phyloP scores from a whole-genome alignment of 2,797 vertebrate genomes.

The Lepus oiostolus region DNA sequence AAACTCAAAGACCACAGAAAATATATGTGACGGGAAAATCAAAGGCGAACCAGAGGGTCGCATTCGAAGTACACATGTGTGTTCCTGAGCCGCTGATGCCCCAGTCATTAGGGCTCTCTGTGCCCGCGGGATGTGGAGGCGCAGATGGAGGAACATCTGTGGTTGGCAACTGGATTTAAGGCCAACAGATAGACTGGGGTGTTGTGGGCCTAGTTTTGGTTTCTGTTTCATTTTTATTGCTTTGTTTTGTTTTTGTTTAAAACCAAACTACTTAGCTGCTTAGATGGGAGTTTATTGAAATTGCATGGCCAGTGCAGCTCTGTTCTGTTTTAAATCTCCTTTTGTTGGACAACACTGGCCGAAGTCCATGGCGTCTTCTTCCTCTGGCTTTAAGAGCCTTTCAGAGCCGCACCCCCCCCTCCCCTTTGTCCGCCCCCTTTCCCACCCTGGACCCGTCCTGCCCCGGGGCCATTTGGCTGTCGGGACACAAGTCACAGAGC shows the following conservation, averaged over 20 bases:
- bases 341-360: background rate
- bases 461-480: background rate
- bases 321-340: conserved; percentile 22
- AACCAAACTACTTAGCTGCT: conserved; percentile 49
- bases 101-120: background rate
- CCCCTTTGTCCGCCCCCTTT: background rate
- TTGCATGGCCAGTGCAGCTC: background rate
- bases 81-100: background rate
- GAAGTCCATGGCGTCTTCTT: background rate
- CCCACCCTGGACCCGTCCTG: background rate
- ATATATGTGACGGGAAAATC: background rate
- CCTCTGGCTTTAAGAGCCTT: background rate
- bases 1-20: background rate
- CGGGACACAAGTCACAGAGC: background rate
- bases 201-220: background rate
- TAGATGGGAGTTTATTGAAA: conserved; percentile 51
- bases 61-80: background rate
- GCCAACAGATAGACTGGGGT: background rate
- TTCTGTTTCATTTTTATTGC: background rate
- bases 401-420: too few relatives aligned
- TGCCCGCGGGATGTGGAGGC: background rate
- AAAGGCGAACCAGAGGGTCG: background rate
- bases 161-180: background rate
- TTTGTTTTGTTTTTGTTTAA: conserved; percentile 41
- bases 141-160: background rate